Evolutionary conservation across 2,113 vertebrate species (phyloP).

Genomic region (Ailurus styani): DNA sequence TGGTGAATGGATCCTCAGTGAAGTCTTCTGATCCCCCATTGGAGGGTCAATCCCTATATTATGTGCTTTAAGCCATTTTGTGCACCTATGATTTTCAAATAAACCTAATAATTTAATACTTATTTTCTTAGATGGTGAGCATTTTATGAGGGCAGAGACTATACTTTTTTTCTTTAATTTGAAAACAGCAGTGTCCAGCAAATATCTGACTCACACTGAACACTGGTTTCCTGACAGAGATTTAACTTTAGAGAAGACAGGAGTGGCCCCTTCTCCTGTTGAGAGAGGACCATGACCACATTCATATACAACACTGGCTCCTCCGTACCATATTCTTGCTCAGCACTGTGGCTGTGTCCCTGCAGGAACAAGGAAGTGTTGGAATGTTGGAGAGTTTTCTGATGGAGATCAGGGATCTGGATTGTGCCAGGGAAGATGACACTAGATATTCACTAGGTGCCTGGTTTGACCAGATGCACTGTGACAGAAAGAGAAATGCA

Average conservation of each 20-base stretch:
- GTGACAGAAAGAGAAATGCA: neutral
- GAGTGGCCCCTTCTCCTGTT: neutral
- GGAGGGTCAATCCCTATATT: neutral
- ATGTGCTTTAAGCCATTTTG: neutral
- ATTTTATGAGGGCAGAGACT: neutral
- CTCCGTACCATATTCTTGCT: neutral
- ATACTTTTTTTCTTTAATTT: neutral
- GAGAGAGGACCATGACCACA: neutral
- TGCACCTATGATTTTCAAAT: neutral
- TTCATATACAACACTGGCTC: neutral
- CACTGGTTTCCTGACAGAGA: neutral
- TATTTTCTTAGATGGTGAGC: neutral
- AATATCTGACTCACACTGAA: neutral
- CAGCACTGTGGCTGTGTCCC: neutral
- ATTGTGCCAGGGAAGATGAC: neutral
- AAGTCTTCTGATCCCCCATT: neutral
- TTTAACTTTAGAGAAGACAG: neutral
- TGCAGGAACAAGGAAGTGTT: neutral
- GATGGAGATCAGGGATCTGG: neutral
- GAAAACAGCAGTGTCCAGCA: neutral
- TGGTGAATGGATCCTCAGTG: neutral
- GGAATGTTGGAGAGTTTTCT: neutral
- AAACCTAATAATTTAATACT: neutral
- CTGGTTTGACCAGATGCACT: neutral
- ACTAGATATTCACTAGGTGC: neutral